These are phyloP conservation scores for Microtus ochrogaster DNA, from an alignment of 2,113 vertebrate genomes.

Conservation along the genomic window DNA sequence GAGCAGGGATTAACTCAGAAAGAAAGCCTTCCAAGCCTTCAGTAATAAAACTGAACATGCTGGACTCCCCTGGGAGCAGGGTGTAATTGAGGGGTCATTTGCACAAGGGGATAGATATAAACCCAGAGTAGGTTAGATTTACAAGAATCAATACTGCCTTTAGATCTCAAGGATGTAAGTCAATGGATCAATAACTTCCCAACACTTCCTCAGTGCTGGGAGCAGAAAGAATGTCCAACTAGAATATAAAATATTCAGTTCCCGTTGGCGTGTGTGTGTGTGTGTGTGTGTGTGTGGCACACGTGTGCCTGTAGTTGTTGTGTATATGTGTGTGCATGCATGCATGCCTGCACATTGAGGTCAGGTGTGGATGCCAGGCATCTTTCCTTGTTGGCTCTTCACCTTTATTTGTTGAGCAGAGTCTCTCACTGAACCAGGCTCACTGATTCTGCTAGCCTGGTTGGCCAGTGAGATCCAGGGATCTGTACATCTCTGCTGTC, in stretches of 20 bases:
- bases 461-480: neutral
- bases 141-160: conserved; percentile 12
- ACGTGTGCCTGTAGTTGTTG: neutral
- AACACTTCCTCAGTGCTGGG: neutral
- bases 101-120: neutral
- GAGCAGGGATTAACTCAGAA: neutral
- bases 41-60: neutral
- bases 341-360: neutral
- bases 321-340: neutral
- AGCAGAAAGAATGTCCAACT: neutral
- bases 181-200: neutral
- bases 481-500: neutral
- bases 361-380: no score
- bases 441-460: neutral
- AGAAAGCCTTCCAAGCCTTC: neutral
- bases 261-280: neutral
- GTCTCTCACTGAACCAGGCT: neutral
- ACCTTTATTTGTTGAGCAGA: neutral
- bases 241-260: neutral
- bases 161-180: neutral
- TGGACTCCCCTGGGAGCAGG: neutral
- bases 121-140: neutral
- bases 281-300: neutral
- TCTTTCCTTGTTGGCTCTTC: neutral
- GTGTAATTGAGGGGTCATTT: neutral